Conservation (phyloP, 2,113 vertebrate species). For the Zosterops japonicus region DNA sequence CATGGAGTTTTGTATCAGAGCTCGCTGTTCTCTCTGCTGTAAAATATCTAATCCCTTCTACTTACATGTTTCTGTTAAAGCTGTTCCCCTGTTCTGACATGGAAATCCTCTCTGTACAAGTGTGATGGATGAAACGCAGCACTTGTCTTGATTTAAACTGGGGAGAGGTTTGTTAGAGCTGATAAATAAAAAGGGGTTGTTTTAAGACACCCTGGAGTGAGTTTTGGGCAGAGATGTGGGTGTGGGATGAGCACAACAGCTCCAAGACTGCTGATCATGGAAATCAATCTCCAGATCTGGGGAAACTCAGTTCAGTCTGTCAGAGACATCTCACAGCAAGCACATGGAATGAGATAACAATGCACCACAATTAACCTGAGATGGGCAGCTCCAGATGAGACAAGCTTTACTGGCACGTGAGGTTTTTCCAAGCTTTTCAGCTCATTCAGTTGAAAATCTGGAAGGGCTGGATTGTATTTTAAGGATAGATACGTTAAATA, state of each 20-base stretch:
- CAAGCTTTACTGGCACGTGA: accelerated
- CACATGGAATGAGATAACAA: accelerated
- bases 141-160: neutral
- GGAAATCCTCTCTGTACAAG: neutral
- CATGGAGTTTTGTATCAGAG: neutral
- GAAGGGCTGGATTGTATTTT: neutral
- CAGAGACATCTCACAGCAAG: accelerated
- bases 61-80: neutral
- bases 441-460: neutral
- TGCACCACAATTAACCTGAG: neutral
- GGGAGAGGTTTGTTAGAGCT: neutral
- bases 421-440: neutral
- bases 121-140: neutral
- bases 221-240: neutral
- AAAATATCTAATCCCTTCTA: neutral
- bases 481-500: neutral
- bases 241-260: neutral
- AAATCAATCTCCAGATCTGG: neutral
- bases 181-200: neutral
- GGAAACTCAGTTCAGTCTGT: neutral
- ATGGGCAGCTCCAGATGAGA: neutral
- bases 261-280: neutral
- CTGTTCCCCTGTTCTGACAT: neutral
- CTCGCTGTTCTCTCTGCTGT: neutral
- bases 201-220: neutral